Conservation (phyloP, 2,888 invertebrate genomes). For the Galerucella calmariensis region DNA sequence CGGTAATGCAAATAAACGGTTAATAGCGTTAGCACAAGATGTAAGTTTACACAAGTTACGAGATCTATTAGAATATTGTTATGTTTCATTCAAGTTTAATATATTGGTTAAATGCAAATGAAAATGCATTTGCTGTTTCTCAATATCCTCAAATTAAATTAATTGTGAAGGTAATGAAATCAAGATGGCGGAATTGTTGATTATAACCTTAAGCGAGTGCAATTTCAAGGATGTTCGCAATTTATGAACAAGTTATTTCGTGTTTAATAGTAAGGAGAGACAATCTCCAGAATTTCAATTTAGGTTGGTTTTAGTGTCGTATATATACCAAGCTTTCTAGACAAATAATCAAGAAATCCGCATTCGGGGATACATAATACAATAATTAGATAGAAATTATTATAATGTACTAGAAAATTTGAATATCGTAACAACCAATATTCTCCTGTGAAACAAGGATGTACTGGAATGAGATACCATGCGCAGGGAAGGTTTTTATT, state of each 20-base stretch:
- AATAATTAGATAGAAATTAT: no score
- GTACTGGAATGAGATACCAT: no score
- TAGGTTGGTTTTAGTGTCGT: no score
- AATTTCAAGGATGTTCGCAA: neutral
- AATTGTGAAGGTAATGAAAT: slow-evolving; percentile 21
- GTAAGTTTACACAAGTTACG: slow-evolving; percentile 18
- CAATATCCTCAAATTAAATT: slow-evolving; percentile 16
- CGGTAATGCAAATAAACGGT: slow-evolving; percentile 2
- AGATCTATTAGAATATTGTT: slow-evolving; percentile 35
- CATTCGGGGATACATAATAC: no score
- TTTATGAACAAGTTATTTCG: neutral
- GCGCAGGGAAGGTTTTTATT: no score
- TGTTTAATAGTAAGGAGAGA: neutral
- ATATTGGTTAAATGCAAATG: slow-evolving; percentile 33
- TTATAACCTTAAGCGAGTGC: neutral
- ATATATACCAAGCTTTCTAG: no score
- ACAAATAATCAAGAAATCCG: no score
- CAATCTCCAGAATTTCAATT: neutral
- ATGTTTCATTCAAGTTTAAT: slow-evolving; percentile 32
- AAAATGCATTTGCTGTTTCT: slow-evolving; percentile 28
- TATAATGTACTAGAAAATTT: no score
- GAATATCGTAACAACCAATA: no score
- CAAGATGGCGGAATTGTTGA: slow-evolving; percentile 18
- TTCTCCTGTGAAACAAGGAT: no score
- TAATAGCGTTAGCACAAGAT: slow-evolving; percentile 25